These are phyloP conservation scores for Mythimna impura DNA, from an alignment of 2,888 invertebrate genomes.

Conservation along the genomic window DNA sequence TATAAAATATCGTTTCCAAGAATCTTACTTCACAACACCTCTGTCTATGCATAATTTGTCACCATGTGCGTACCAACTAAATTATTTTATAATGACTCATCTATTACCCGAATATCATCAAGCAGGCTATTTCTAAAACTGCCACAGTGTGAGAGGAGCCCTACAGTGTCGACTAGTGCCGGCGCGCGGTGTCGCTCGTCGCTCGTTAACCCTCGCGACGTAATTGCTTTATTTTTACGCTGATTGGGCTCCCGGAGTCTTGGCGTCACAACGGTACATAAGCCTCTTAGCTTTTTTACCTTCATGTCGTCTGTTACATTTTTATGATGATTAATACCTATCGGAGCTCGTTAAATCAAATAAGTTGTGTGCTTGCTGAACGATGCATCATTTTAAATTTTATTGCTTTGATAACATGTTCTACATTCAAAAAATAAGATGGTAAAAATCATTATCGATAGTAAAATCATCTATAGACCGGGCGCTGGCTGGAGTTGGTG, in stretches of 20 bases:
- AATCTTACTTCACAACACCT: neutral
- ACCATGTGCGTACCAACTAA: no score
- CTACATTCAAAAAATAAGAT: no score
- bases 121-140: neutral
- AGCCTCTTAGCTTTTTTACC: conserved; percentile 29
- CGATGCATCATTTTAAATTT: neutral
- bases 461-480: no score
- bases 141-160: conserved; percentile 3
- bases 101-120: neutral
- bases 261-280: conserved; percentile 64
- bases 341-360: neutral
- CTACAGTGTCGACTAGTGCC: conserved; percentile 22
- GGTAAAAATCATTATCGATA: no score
- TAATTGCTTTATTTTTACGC: conserved; percentile 63
- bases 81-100: neutral
- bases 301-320: conserved; percentile 19
- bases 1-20: neutral
- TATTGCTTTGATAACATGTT: neutral
- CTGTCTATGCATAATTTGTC: neutral
- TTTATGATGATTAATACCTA: conserved; percentile 12
- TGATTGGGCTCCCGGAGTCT: conserved; percentile 58
- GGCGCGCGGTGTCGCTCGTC: neutral
- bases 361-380: neutral
- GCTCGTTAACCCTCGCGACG: conserved; percentile 42
- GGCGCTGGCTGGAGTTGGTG: no score